Evolutionary conservation across 92 coral and sea anemone genomes (phyloP).

Genomic region (Meandrina meandrites): DNA sequence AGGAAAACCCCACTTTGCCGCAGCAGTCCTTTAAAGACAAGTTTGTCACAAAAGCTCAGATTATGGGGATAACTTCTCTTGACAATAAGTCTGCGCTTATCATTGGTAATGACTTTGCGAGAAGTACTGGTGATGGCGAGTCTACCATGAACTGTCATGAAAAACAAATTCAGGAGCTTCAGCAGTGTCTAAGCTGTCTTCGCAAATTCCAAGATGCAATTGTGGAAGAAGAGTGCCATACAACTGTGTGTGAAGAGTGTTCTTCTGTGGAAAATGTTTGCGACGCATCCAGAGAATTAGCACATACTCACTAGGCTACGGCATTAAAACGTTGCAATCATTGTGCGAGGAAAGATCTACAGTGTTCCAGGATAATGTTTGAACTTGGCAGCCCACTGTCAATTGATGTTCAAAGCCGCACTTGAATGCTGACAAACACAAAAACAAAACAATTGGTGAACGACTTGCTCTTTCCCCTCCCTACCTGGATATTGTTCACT

Average conservation of each 20-base stretch:
- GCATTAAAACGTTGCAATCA: constrained; percentile 18
- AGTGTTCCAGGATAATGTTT: constrained; percentile 1
- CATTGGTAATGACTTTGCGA: constrained; percentile 19
- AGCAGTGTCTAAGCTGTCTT: constrained; percentile 19
- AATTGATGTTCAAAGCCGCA: constrained; percentile 24
- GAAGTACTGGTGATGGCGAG: constrained; percentile 2
- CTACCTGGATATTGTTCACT: constrained; percentile 28
- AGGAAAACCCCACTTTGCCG: not conserved
- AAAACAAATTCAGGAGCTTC: constrained; percentile 1
- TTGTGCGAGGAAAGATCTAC: constrained; percentile 9
- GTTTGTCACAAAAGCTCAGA: constrained; percentile 29
- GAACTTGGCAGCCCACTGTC: constrained; percentile 35
- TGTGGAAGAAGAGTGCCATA: constrained; percentile 21
- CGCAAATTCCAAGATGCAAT: not conserved
- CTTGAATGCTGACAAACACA: constrained; percentile 20
- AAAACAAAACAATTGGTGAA: not conserved
- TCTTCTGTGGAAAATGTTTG: constrained; percentile 13
- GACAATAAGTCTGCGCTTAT: constrained; percentile 32
- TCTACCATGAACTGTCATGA: constrained; percentile 16
- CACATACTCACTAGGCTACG: constrained; percentile 16
- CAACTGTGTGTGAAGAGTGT: constrained; percentile 14
- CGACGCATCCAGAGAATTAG: not conserved
- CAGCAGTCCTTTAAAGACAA: constrained; percentile 13
- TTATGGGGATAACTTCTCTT: constrained; percentile 35
- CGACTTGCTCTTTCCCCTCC: constrained; percentile 22